These are phyloP conservation scores for Astyanax mexicanus DNA, from an alignment of 2,797 vertebrate genomes.

Conservation along the genomic window DNA sequence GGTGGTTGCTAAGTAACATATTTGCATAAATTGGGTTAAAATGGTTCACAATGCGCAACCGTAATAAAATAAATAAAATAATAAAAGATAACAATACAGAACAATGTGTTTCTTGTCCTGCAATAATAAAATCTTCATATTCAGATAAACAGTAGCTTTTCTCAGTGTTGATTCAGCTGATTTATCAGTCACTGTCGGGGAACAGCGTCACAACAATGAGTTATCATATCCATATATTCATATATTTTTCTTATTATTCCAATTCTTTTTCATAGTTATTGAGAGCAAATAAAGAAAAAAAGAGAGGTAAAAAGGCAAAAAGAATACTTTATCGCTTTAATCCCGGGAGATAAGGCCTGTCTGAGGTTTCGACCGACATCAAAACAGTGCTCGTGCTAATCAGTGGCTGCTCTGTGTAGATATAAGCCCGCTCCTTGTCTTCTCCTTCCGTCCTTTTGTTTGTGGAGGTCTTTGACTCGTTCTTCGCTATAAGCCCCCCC, in stretches of 20 bases:
- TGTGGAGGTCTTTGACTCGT: conserved; percentile 8
- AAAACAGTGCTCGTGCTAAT: conserved; percentile 11
- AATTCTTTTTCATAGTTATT: not conserved
- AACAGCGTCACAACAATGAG: not conserved
- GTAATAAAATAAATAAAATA: no score
- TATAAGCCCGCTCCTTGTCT: not conserved
- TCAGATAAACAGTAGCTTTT: not conserved
- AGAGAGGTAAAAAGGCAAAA: not conserved
- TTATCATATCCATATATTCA: not conserved
- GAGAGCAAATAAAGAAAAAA: not conserved
- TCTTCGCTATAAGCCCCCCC: not conserved
- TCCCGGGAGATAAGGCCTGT: not conserved
- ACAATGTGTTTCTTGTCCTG: not conserved
- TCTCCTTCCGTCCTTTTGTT: conserved; percentile 17
- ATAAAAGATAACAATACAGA: not conserved
- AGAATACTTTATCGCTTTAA: conserved; percentile 3
- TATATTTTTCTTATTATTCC: conserved; percentile 6
- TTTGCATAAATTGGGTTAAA: no score
- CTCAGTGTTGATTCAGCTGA: not conserved
- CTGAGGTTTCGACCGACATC: not conserved
- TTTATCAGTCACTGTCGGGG: not conserved
- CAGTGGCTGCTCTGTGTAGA: conserved; percentile 8
- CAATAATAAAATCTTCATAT: no score
- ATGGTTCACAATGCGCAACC: no score
- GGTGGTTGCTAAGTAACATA: no score